Percentiles rank a stretch among this genome's conserved stretches.
Conservation (phyloP, 2,888 invertebrate genomes). For the Molanna angustata region DNA sequence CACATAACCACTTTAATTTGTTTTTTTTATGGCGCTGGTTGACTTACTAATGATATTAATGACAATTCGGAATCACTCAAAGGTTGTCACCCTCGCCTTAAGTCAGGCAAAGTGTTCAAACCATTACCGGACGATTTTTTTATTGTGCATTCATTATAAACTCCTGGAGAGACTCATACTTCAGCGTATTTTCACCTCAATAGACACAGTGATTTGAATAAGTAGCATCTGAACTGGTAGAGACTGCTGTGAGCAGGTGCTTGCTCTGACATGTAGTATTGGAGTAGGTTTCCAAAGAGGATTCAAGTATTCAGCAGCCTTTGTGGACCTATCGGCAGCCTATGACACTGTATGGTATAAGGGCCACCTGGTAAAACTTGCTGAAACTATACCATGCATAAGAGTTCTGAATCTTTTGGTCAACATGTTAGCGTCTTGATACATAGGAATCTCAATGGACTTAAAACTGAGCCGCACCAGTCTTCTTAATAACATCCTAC, state of each 20-base stretch:
- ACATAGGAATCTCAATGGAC: not conserved
- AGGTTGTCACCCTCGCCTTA: no score
- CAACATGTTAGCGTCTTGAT: not conserved
- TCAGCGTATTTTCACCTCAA: constrained; percentile 5
- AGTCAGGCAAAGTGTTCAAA: no score
- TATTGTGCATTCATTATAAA: constrained; percentile 4
- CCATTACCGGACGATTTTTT: constrained; percentile 2
- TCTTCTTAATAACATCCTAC: no score
- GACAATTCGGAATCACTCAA: no score
- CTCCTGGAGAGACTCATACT: constrained; percentile 9
- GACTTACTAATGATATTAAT: no score
- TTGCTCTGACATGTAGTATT: constrained; percentile 2
- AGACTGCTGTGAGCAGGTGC: no score
- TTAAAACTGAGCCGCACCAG: no score
- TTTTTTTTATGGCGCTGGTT: no score
- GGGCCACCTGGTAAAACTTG: constrained; percentile 2
- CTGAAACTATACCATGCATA: constrained; percentile 2
- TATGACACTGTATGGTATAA: constrained; percentile 1
- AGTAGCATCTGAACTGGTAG: no score
- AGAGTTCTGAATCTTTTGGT: constrained; percentile 1
- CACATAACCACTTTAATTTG: no score
- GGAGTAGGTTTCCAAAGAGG: constrained; percentile 4
- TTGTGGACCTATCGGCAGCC: constrained; percentile 9
- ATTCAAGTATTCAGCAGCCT: constrained; percentile 2
- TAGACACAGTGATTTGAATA: constrained; percentile 8